phyloP scores from a whole-genome alignment of 2,888 invertebrate species.

The Idaea straminata region DNA sequence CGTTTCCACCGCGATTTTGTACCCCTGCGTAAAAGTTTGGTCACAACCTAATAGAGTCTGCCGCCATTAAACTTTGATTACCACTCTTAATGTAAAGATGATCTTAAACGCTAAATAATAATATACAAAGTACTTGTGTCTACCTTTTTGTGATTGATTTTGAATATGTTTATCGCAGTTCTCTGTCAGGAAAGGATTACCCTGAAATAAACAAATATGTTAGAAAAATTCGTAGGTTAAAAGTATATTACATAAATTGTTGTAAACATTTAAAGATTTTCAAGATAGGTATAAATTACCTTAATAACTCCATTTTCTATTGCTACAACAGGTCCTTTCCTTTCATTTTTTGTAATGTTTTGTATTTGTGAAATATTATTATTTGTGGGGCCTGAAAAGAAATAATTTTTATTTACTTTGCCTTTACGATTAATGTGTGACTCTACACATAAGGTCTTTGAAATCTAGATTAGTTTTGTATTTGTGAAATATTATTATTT shows the following conservation, averaged over 20 bases:
- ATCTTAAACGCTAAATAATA: neutral
- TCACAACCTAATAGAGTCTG: too few relatives aligned
- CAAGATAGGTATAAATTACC: constrained; percentile 27
- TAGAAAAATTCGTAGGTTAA: constrained; percentile 5
- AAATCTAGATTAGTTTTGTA: too few relatives aligned
- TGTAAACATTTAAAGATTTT: neutral
- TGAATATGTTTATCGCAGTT: constrained; percentile 36
- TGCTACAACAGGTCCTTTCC: constrained; percentile 62
- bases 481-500: constrained; percentile 22
- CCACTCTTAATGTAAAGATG: too few relatives aligned
- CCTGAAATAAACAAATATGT: constrained; percentile 35
- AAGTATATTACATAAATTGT: neutral
- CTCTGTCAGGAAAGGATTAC: constrained; percentile 46
- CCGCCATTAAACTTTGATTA: too few relatives aligned
- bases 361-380: constrained; percentile 24
- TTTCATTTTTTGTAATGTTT: constrained; percentile 38
- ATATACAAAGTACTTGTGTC: constrained; percentile 2
- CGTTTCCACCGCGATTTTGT: too few relatives aligned
- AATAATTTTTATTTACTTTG: neutral
- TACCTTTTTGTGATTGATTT: constrained; percentile 40
- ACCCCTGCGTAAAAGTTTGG: too few relatives aligned
- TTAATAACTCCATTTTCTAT: constrained; percentile 75
- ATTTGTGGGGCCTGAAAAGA: constrained; percentile 35
- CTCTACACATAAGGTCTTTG: too few relatives aligned
- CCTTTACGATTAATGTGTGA: too few relatives aligned